Evolutionary conservation across 2,797 vertebrate species (phyloP).

Genomic region (Fistularia tabacaria): DNA sequence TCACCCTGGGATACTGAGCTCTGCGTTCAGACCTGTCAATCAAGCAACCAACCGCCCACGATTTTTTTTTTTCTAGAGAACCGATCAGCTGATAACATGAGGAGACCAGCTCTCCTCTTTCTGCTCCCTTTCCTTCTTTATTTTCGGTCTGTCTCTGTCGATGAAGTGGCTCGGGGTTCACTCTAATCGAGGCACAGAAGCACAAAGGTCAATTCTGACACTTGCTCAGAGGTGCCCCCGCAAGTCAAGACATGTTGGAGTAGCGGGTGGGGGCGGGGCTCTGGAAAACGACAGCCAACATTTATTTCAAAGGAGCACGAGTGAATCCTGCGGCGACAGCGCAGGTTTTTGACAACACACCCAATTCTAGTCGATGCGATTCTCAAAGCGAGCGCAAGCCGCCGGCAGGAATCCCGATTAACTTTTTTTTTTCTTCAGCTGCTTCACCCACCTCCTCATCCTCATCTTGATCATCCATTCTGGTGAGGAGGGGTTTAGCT

Average conservation of each 20-base stretch:
- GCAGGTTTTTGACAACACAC: conserved; percentile 5
- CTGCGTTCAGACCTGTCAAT: background rate
- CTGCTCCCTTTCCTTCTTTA: background rate
- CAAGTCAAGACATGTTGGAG: conserved; percentile 56
- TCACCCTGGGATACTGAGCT: too few relatives aligned
- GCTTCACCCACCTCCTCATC: conserved; percentile 7
- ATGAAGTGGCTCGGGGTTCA: conserved; percentile 25
- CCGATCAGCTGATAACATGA: conserved; percentile 3
- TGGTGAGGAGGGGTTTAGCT: conserved; percentile 4
- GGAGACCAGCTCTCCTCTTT: too few relatives aligned
- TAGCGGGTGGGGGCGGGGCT: conserved; percentile 35
- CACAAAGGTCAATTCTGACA: conserved; percentile 34
- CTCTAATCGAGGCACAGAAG: conserved; percentile 21
- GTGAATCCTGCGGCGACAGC: conserved; percentile 35
- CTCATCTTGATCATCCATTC: conserved; percentile 24
- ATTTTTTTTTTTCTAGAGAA: too few relatives aligned
- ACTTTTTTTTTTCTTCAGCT: conserved; percentile 29
- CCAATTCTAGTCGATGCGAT: conserved; percentile 3
- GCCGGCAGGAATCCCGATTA: conserved; percentile 42
- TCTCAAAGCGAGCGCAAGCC: conserved; percentile 21
- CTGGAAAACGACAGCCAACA: conserved; percentile 56
- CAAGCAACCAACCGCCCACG: background rate
- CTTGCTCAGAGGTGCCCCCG: conserved; percentile 46
- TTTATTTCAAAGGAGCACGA: conserved; percentile 51
- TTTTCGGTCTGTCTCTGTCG: conserved; percentile 1